phyloP scores from a whole-genome alignment of 2,113 vertebrate genomes.

The Fulmarus glacialis region DNA sequence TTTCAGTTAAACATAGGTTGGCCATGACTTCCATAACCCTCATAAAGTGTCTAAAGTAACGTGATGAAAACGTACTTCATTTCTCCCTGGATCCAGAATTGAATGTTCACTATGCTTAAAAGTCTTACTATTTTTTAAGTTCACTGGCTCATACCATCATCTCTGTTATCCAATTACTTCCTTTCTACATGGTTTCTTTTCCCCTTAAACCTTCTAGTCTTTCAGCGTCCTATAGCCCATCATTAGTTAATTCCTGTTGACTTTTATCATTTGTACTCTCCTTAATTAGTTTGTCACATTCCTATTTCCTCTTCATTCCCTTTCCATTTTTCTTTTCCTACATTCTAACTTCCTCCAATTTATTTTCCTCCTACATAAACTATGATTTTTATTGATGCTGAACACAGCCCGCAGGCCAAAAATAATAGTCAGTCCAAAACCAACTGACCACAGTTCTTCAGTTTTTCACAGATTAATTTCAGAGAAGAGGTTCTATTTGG shows the following conservation, averaged over 20 bases:
- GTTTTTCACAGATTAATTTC: slow-evolving; percentile 71
- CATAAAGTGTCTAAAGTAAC: neutral
- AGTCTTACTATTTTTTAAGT: neutral
- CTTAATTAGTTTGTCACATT: slow-evolving; percentile 15
- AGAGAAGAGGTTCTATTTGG: slow-evolving; percentile 67
- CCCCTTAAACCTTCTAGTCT: neutral
- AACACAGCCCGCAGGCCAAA: slow-evolving; percentile 55
- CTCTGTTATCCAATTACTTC: neutral
- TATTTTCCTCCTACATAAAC: slow-evolving; percentile 22
- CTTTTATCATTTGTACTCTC: slow-evolving; percentile 16
- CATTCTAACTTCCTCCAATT: slow-evolving; percentile 3
- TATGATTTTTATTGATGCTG: slow-evolving; percentile 59
- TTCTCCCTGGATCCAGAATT: slow-evolving; percentile 1
- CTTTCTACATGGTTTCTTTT: neutral
- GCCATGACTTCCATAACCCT: neutral
- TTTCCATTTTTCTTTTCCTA: neutral
- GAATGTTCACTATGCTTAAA: neutral
- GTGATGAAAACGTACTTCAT: neutral
- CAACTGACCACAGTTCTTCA: slow-evolving; percentile 46
- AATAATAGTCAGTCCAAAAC: slow-evolving; percentile 58
- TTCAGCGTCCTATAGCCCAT: neutral
- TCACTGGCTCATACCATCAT: neutral
- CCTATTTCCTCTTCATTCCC: slow-evolving; percentile 16
- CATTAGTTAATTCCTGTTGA: slow-evolving; percentile 29
- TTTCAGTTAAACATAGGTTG: neutral